Evolutionary conservation across 2,888 invertebrate genomes (phyloP), one percentile per base, ranked within the genome.

Genomic region (Kuschelorhynchus macadamiae): DNA sequence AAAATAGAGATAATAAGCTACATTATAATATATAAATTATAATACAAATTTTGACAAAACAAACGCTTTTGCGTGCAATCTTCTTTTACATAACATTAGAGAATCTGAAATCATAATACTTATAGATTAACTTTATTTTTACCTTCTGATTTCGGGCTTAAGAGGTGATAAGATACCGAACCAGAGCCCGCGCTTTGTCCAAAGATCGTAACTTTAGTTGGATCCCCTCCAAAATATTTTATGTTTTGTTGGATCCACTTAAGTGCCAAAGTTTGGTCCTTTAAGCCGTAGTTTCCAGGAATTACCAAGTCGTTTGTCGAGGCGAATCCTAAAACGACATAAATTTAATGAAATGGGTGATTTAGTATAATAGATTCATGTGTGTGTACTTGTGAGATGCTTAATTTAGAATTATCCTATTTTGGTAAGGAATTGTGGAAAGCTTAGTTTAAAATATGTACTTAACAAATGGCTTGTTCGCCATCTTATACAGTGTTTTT

Each of bases 281-380:
- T 79, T 36, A 80, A 68, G 11, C 80, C 79, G 57, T 76, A 75
- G 56, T 80, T 80, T 47, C 79, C 80, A 0, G 79, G 78, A 20
- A 78, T 72, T 1, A 72, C 74, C 20, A 71, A 62, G 62, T 80
- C 79, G 44, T 74, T 78, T 18, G 78, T 79, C 20, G 78, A 77
- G 39, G 77, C 60, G 59, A 79, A 80, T 16, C 80, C 80, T 44
- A 36, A 36, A 46, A 53, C 21, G 46, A 18, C 14, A 59, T 50
- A 44, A 36, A 52, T 65, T 46, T 41, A 61, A 17, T n/a, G 25
- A 50, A 33, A 7, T 25, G 7, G 3, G 25, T 7, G 25, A 25
- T 25, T 25, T 25, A 25, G 25, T 25, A 25, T 25, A 5, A 47
- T 20, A 20, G 21, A 18, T 3, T 47, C 18, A 47, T 47, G 47